phyloP scores from a whole-genome alignment of 2,888 invertebrate genomes.

The Melanargia galathea region DNA sequence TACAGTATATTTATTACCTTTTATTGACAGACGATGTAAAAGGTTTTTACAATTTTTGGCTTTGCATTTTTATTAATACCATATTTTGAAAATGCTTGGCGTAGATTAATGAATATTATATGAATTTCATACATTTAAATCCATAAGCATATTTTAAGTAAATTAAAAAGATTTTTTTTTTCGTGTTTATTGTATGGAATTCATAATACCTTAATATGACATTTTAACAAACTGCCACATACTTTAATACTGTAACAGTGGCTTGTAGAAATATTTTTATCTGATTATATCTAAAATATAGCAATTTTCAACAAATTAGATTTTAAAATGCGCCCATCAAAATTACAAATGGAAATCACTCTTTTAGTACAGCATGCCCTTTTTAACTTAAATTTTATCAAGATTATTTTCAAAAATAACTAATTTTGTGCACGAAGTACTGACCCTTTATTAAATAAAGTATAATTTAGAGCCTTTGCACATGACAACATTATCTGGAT shows the following conservation, averaged over 20 bases:
- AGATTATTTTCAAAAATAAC: neutral
- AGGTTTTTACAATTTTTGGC: constrained; percentile 6
- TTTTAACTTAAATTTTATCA: neutral
- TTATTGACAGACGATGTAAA: neutral
- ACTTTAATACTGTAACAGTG: constrained; percentile 21
- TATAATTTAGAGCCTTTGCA: neutral
- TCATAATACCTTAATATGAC: constrained; percentile 3
- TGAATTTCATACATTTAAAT: constrained; percentile 24
- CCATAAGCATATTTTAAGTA: constrained; percentile 1
- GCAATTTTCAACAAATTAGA: neutral
- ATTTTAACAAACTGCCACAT: constrained; percentile 10
- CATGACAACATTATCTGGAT: neutral
- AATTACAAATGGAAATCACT: constrained; percentile 12
- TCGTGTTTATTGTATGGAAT: constrained; percentile 9
- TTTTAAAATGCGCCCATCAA: neutral
- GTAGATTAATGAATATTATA: constrained; percentile 12
- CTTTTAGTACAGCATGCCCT: neutral
- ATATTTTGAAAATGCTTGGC: constrained; percentile 15
- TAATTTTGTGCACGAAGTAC: neutral
- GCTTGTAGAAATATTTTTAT: constrained; percentile 20
- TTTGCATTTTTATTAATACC: constrained; percentile 13
- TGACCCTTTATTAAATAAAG: neutral
- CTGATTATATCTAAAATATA: neutral
- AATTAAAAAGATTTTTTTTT: neutral
- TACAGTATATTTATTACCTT: neutral